Base-by-base conservation (phyloP, 2,888 invertebrate genomes). In the Artemia sinica region DNA sequence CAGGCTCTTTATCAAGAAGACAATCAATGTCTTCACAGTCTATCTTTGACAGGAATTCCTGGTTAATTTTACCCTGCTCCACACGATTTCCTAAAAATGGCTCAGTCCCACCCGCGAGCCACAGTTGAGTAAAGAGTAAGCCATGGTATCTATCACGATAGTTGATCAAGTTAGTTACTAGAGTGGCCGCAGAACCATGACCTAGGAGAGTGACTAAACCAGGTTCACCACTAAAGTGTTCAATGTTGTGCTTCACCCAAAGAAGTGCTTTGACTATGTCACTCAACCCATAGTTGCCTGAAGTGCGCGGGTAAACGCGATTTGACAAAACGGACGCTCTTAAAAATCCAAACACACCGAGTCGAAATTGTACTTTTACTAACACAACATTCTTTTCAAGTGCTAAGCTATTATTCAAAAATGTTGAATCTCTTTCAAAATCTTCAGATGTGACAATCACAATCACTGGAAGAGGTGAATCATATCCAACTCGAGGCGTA, bases 201-300 rank as follows among this genome's bases (percentile, higher is more conserved):
- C 91, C 93, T 74, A 91, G 82, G 52, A 93, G 76, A 0, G 90
- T 91, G 0, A 93, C 88, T 5, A 87, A 82, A 1, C 82, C 80
- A 1, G 85, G 83, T 76, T 91, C 86, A 0, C 91, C 91, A 0
- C 91, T 91, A 75, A 92, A 92, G 76, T 89, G 84, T 70, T 84
- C 84, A 66, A 91, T 89, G 76, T 92, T 91, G 72, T 85, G 78
- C 71, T 88, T 82, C 2, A 91, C 84, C 91, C 91, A 92, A 70
- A 84, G 81, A 18, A 92, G 79, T 0, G 85, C 89, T 0, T 83
- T 84, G 13, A 90, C 76, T 70, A 91, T 83, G 75, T 92, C 92
- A 1, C 87, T 86, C 0, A 91, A 81, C 0, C 86, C 92, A 75
- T 91, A 91, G 77, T 92, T 92, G 50, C 91, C 91, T 0, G 90